Base-by-base conservation (phyloP, 2,797 vertebrate species). In the Notamacropus eugenii region DNA sequence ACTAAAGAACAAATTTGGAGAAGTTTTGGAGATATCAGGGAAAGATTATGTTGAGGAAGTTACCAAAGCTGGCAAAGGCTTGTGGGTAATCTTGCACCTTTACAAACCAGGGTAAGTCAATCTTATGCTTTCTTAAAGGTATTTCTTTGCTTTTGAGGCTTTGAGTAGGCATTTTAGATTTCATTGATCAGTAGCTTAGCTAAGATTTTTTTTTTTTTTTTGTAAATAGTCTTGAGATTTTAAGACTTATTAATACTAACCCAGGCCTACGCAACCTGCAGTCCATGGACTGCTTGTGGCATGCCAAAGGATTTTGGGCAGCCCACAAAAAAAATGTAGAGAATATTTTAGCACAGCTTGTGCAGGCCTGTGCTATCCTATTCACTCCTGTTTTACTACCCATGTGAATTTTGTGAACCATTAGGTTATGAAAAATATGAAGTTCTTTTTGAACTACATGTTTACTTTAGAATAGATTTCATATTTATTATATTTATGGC, bases 11-110 rank as follows among this genome's bases (percentile, higher is more conserved):
- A 98, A 98, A 93, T 99, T 99, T 9, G 99, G 99, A 4, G 99
- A 99, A 93, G 40, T 99, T 97, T 92, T 94, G 5, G 99, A 99
- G 98, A 99, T 99, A 97, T 99, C 99, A 0, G 99, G 99, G 24
- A 99, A 99, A 98, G 99, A 99, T 97, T 99, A 99, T 0, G 74
- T 99, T 97, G 99, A 99, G 96, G 99, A 99, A 98, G 99, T 99
- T 95, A 99, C 99, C 19, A 99, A 99, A 98, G 99, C 99, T 4
- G 99, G 99, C 94, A 98, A 99, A 0, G 99, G 98, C 57, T 98
- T 99, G 96, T 99, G 99, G 99, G 99, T 99, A 92, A 98, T 99
- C 97, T 98, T 99, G 97, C 99, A 99, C 95, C 99, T 99, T 97
- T 99, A 99, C 98, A 99, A 99, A 97, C 99, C 99, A 98, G 99